These are phyloP conservation scores for Deilephila porcellus DNA, from an alignment of 2,888 invertebrate species.

Conservation along the genomic window DNA sequence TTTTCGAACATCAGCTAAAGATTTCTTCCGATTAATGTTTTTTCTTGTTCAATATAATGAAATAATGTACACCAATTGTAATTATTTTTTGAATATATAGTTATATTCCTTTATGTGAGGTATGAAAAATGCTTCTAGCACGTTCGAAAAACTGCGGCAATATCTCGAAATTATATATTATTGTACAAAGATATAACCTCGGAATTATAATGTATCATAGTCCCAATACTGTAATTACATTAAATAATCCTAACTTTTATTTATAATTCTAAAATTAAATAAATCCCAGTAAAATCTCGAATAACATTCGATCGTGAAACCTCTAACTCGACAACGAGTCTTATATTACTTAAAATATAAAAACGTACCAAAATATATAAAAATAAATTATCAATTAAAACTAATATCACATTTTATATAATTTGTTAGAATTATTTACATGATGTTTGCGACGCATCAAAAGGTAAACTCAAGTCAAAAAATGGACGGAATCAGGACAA, in stretches of 20 bases:
- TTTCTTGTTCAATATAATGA: too few relatives aligned
- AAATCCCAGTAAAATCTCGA: constrained; percentile 10
- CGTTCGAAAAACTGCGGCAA: too few relatives aligned
- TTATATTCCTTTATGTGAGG: too few relatives aligned
- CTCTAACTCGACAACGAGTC: not conserved
- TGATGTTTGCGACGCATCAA: not conserved
- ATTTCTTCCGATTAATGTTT: too few relatives aligned
- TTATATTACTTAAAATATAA: constrained; percentile 19
- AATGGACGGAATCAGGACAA: constrained; percentile 9
- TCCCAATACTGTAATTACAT: not conserved
- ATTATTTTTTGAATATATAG: too few relatives aligned
- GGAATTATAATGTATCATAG: not conserved
- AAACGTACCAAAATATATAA: constrained; percentile 23
- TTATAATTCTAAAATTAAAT: not conserved
- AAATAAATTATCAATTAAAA: constrained; percentile 61
- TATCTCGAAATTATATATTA: too few relatives aligned
- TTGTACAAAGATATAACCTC: not conserved
- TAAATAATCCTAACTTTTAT: not conserved
- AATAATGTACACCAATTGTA: too few relatives aligned
- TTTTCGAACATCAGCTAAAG: too few relatives aligned
- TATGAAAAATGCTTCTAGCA: too few relatives aligned
- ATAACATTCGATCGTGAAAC: constrained; percentile 10
- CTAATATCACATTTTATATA: constrained; percentile 81
- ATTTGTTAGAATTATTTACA: constrained; percentile 41
- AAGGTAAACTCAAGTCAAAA: not conserved